Evolutionary conservation across 2,113 vertebrate genomes (phyloP).

Genomic region (Alexandromys fortis): DNA sequence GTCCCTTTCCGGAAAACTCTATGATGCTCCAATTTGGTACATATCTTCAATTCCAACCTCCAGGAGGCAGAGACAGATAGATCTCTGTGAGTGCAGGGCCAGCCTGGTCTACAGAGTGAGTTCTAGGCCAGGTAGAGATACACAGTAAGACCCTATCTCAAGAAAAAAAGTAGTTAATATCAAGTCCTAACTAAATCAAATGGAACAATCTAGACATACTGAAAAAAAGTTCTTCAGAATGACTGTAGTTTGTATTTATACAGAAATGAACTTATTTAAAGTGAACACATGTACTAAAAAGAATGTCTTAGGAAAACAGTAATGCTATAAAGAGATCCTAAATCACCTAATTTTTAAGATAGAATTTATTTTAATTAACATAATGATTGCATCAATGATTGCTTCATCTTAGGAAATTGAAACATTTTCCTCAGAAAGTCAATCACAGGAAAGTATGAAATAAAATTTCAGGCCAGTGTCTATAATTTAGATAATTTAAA

Average conservation of each 20-base stretch:
- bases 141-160: not conserved
- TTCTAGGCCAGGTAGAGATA: not conserved
- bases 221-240: not conserved
- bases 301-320: not conserved
- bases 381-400: not conserved
- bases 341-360: not conserved
- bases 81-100: not conserved
- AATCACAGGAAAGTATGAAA: not conserved
- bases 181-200: not conserved
- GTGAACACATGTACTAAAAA: not conserved
- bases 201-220: not conserved
- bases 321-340: not conserved
- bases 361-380: not conserved
- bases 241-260: not conserved
- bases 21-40: not conserved
- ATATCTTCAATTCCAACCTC: not conserved
- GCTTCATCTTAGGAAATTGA: constrained; percentile 22
- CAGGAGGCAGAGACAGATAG: not conserved
- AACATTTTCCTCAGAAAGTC: constrained; percentile 29
- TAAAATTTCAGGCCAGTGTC: not conserved
- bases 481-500: constrained; percentile 44
- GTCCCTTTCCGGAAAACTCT: not conserved
- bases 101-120: not conserved
- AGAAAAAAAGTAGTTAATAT: not conserved
- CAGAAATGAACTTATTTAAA: not conserved